A percentile compares a stretch with the other conserved stretches of the same genome.
Evolutionary conservation across 1,140 invertebrate genomes (phyloP).

Genomic region (Acromyrmex charruanus): DNA sequence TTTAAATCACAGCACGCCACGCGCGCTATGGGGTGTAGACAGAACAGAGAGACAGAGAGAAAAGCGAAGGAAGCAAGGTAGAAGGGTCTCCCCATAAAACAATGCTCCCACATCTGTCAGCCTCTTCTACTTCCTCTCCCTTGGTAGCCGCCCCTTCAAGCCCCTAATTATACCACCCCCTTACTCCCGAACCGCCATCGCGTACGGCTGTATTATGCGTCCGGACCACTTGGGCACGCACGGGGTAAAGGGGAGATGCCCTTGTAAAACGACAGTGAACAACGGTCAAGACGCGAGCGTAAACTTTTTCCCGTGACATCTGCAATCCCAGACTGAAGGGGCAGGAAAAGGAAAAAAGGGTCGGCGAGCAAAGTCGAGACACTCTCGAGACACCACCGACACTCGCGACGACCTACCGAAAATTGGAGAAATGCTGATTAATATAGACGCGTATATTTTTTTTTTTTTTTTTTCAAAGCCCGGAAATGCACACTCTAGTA

Average conservation of each 20-base stretch:
- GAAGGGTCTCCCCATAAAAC: constrained; percentile 85
- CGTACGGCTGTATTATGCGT: constrained; percentile 85
- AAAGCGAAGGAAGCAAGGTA: constrained; percentile 63
- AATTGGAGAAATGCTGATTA: constrained; percentile 60
- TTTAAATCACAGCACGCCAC: constrained; percentile 85
- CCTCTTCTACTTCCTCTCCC: constrained; percentile 85
- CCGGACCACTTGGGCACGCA: constrained; percentile 86
- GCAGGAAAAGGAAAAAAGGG: constrained; percentile 43
- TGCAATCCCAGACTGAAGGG: constrained; percentile 63
- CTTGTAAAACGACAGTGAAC: constrained; percentile 81
- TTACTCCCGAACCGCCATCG: constrained; percentile 74
- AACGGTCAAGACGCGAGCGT: constrained; percentile 84
- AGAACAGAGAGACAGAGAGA: constrained; percentile 69
- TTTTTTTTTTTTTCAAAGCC: constrained; percentile 24
- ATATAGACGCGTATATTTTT: constrained; percentile 36
- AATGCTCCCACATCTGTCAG: constrained; percentile 88
- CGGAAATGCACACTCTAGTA: background rate
- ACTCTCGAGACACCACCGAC: constrained; percentile 65
- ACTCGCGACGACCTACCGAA: constrained; percentile 32
- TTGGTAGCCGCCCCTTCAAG: constrained; percentile 82
- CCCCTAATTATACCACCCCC: constrained; percentile 86
- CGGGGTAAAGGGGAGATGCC: constrained; percentile 81
- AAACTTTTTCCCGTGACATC: constrained; percentile 77
- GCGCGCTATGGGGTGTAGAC: constrained; percentile 74
- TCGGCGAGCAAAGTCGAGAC: constrained; percentile 55